Base-by-base conservation (phyloP, 2,888 invertebrate genomes). In the Hirtodrosophila cameraria region DNA sequence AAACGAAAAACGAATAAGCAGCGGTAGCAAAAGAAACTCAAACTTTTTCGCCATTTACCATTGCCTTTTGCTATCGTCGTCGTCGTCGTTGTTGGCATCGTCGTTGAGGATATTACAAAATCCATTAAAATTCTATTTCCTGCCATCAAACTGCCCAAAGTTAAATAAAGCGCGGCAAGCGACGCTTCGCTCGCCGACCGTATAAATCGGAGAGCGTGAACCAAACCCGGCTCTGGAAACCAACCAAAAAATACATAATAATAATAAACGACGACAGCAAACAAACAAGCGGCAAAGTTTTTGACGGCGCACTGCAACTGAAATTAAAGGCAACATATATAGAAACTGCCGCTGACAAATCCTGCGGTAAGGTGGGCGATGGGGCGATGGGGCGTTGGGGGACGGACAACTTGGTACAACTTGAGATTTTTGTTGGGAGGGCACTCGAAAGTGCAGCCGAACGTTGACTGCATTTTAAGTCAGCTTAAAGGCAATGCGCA, bases 71-170 rank as follows among this genome's bases (percentile, higher is more conserved):
- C 58, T 50, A 33, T 58, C 50, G 59, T 31, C 35, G 23, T 33
- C 28, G 42, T 45, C 20, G 59, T 57, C 48, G 50, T 50, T 27
- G 49, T 25, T 39, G 53, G 36, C 54, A 36, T 45, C 61, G 38
- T 55, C 61, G 55, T 63, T 49, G 70, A 66, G 73, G 79, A 75
- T 84, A 82, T 84, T 82, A 84, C 78, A 82, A 82, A 82, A 82
- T 84, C 82, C 82, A 82, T 82, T 82, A 82, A 81, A 84, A 82
- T 84, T 82, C 74, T 82, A 82, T 82, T 82, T 82, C 82, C 84
- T 82, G 82, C 79, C 84, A 82, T 84, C 84, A 82, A 82, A 82
- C 84, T 84, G 82, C 82, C 82, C 82, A 82, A 82, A 82, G 82
- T 82, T 82, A 82, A 82, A 82, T 84, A 82, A 78, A 78, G 74